A percentile compares a stretch with the other conserved stretches of the same genome.
Conservation (phyloP, 64 coral and sea anemone species). For the Porites lutea region DNA sequence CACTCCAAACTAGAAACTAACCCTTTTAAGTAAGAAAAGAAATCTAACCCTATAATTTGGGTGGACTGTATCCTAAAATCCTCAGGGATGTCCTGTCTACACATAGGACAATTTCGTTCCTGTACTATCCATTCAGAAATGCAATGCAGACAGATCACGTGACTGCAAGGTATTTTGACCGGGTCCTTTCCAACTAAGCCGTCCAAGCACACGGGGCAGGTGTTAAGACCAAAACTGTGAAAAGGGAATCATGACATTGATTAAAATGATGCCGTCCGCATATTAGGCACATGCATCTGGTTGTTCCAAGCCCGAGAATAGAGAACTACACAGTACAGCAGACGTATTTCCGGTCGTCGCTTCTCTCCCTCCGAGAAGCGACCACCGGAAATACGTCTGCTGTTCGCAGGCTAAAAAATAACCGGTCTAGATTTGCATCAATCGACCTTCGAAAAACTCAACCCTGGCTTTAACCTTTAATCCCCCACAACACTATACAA, state of each 20-base stretch:
- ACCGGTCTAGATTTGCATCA: no score
- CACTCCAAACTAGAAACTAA: no score
- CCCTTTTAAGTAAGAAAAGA: background rate
- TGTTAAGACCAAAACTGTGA: constrained; percentile 34
- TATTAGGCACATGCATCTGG: no score
- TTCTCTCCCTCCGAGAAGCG: no score
- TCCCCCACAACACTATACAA: no score
- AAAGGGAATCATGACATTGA: background rate
- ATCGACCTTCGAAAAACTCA: no score
- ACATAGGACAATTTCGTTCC: constrained; percentile 40
- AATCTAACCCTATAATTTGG: background rate
- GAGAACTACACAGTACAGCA: no score
- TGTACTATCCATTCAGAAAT: constrained; percentile 37
- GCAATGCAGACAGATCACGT: constrained; percentile 51
- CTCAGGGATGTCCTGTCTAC: constrained; percentile 45
- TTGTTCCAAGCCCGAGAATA: no score
- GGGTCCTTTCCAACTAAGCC: constrained; percentile 4
- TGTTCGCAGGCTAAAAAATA: no score
- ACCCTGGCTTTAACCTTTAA: no score
- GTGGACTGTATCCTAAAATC: constrained; percentile 32
- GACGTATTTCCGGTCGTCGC: no score
- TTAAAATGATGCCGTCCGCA: background rate
- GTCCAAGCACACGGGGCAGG: constrained; percentile 62
- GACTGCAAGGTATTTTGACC: constrained; percentile 49
- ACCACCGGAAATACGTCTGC: no score